A percentile compares a stretch with the other conserved stretches of the same genome.
Evolutionary conservation across 2,888 invertebrate genomes (phyloP).

Genomic region (Dasysyrphus albostriatus): DNA sequence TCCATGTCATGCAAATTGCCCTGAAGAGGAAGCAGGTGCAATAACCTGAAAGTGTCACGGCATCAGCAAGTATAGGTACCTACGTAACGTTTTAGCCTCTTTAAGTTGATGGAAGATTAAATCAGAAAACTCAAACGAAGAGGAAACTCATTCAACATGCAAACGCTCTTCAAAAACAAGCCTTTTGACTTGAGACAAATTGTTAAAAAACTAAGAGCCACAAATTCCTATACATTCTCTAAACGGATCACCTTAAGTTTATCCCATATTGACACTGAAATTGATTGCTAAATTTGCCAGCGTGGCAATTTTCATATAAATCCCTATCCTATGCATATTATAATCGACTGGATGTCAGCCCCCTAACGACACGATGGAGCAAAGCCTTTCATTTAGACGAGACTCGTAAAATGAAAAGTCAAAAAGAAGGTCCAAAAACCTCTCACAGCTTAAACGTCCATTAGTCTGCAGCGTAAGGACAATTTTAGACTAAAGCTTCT

Average conservation of each 20-base stretch:
- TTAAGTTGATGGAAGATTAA: conserved; percentile 2
- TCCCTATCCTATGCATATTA: conserved; percentile 35
- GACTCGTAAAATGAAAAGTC: conserved; percentile 68
- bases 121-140: conserved; percentile 11
- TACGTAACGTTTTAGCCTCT: background rate
- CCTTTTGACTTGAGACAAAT: conserved; percentile 47
- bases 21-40: conserved; percentile 44
- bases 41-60: conserved; percentile 45
- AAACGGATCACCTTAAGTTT: conserved; percentile 37
- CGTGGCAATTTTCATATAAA: conserved; percentile 42
- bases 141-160: conserved; percentile 14
- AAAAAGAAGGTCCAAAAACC: conserved; percentile 67
- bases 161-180: conserved; percentile 15
- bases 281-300: conserved; percentile 59
- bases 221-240: conserved; percentile 24
- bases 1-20: conserved; percentile 48
- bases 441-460: conserved; percentile 69
- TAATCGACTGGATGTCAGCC: conserved; percentile 44
- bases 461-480: conserved; percentile 67
- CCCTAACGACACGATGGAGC: conserved; percentile 14
- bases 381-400: conserved; percentile 60
- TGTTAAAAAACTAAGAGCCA: conserved; percentile 36
- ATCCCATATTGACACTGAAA: conserved; percentile 66
- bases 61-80: background rate
- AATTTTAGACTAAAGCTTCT: conserved; percentile 66